Evolutionary conservation across 2,113 vertebrate genomes (phyloP).

Genomic region (Callopanchax toddi): DNA sequence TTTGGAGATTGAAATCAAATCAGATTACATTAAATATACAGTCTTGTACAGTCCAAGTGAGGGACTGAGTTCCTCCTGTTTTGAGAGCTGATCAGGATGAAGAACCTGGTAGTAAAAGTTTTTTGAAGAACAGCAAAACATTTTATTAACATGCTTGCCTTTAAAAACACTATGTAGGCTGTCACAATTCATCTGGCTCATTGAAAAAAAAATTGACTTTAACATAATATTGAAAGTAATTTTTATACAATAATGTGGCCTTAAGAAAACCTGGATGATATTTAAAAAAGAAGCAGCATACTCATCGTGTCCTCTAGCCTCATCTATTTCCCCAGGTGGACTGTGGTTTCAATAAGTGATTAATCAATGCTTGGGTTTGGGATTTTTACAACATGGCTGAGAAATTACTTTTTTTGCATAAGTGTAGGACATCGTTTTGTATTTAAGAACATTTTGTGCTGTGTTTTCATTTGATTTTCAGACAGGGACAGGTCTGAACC

Average conservation of each 20-base stretch:
- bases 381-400: background rate
- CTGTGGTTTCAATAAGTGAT: background rate
- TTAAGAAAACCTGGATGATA: no score
- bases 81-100: conserved; percentile 24
- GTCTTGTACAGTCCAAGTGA: conserved; percentile 15
- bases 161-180: no score
- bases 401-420: background rate
- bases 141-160: no score
- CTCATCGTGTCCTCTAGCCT: no score
- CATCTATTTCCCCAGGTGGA: background rate
- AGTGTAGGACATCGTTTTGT: background rate
- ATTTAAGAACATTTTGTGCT: background rate
- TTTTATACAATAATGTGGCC: no score
- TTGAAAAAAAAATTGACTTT: no score
- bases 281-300: no score
- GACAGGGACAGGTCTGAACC: no score
- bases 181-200: no score
- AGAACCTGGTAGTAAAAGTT: no score
- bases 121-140: background rate
- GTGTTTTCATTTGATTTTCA: no score
- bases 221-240: no score
- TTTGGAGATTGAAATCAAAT: conserved; percentile 36
- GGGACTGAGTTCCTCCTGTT: conserved; percentile 26
- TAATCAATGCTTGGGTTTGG: background rate
- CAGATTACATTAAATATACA: conserved; percentile 2